Evolutionary conservation across 2,888 invertebrate species (phyloP), one percentile per base, ranked within the genome.

Genomic region (Lasius platythorax): DNA sequence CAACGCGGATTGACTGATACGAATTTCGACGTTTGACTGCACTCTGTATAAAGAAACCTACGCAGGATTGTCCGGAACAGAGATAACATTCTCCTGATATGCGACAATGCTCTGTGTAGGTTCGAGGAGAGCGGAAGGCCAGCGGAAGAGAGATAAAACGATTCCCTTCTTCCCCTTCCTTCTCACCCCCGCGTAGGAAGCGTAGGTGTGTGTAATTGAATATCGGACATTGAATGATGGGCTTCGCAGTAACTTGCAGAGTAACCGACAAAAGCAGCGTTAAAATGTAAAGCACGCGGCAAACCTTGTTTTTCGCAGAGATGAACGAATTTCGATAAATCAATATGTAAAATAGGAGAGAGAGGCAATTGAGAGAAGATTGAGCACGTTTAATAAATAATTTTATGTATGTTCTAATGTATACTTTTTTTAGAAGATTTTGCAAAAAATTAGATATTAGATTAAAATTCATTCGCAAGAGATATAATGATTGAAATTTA

Each of bases 251-350:
- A n/a, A 8, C 9, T 64, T 56, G 40, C 30, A 40, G 23, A 23
- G 12, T 37, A 66, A 18, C 12, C 37, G 18, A 56, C 28, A 40
- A 56, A 67, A 78, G n/a, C 37, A 63, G 11, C 53, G 28, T 76
- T 67, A 76, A 67, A 53, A 67, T 76, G 56, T 63, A 78, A 76
- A 56, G 11, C 28, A 37, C 37, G 53, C 40, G 28, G 37, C 33
- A 63, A 61, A 63, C 30, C 43, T 30, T 30, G 23, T 30, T 61
- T 53, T 53, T 43, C 15, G 33, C 33, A 46, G 0, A 46, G 0
- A 64, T 37, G 9, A n/a, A 30, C 3, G n/a, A 28, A 28, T 61
- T 28, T 28, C 43, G 18, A 73, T 58, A 53, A 72, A 40, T 73
- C 40, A 12, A 58, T 58, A 61, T 40, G 6, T 18, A 56, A 11